A percentile compares a stretch with the other conserved stretches of the same genome.
Conservation (phyloP, 1,140 invertebrate species). For the Pomacea maculata region DNA sequence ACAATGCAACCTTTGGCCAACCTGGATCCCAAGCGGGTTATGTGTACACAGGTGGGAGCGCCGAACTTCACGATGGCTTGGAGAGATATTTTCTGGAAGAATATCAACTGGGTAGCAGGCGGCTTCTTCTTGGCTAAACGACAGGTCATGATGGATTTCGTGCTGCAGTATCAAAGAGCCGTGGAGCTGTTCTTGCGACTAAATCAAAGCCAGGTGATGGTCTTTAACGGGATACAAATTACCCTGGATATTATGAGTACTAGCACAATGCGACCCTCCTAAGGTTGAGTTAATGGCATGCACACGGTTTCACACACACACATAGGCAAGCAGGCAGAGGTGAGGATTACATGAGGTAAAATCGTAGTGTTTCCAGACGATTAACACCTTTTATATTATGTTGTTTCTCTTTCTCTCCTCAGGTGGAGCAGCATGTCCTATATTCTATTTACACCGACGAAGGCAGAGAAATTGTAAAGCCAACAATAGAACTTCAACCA, state of each 20-base stretch:
- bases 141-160: too few species aligned
- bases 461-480: slow-evolving; percentile 27
- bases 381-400: slow-evolving; percentile 11
- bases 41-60: background rate
- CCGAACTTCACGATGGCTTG: slow-evolving; percentile 4
- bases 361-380: slow-evolving; percentile 24
- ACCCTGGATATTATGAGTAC: too few species aligned
- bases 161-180: too few species aligned
- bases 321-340: background rate
- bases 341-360: slow-evolving; percentile 33
- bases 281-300: background rate
- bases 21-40: background rate
- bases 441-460: slow-evolving; percentile 35
- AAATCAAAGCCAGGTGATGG: background rate
- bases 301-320: background rate
- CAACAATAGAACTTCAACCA: slow-evolving; percentile 36
- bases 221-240: background rate
- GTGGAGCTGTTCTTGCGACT: too few species aligned
- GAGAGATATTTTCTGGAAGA: background rate
- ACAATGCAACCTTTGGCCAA: background rate
- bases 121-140: too few species aligned
- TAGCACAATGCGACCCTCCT: background rate
- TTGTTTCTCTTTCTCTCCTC: background rate
- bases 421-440: slow-evolving; percentile 48
- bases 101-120: slow-evolving; percentile 20